Conservation (phyloP, 2,888 invertebrate species). For the Andrena praecox region DNA sequence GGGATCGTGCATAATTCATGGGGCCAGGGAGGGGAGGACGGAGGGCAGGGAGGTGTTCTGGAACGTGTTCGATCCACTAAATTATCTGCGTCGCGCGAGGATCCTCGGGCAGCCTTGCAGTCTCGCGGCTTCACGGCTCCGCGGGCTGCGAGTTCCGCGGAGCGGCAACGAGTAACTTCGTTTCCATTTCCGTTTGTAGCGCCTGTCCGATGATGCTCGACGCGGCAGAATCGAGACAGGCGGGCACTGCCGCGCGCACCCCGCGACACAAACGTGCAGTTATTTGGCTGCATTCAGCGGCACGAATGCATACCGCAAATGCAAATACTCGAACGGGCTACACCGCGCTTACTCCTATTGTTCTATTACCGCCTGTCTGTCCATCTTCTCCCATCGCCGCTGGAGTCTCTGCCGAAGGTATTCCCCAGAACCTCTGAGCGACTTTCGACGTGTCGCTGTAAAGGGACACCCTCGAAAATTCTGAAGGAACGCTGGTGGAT, state of each 20-base stretch:
- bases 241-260: constrained; percentile 4
- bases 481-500: no score
- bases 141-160: constrained; percentile 37
- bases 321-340: constrained; percentile 59
- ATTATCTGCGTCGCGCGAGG: constrained; percentile 47
- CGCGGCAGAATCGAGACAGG: constrained; percentile 5
- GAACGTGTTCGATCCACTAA: constrained; percentile 44
- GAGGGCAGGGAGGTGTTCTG: no score
- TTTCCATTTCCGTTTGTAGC: constrained; percentile 63
- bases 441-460: not conserved
- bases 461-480: not conserved
- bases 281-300: constrained; percentile 59
- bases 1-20: constrained; percentile 34
- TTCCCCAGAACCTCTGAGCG: constrained; percentile 8
- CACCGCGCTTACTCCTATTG: constrained; percentile 58
- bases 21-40: not conserved
- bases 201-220: constrained; percentile 45
- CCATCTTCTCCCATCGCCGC: constrained; percentile 4
- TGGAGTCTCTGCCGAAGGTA: not conserved
- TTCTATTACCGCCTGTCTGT: constrained; percentile 59
- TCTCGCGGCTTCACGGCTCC: constrained; percentile 39
- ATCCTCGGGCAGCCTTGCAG: constrained; percentile 28
- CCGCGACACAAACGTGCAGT: constrained; percentile 45
- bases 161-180: constrained; percentile 49
- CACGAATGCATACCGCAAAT: constrained; percentile 57